Conservation (phyloP, 2,113 vertebrate species). For the Panurus biarmicus region DNA sequence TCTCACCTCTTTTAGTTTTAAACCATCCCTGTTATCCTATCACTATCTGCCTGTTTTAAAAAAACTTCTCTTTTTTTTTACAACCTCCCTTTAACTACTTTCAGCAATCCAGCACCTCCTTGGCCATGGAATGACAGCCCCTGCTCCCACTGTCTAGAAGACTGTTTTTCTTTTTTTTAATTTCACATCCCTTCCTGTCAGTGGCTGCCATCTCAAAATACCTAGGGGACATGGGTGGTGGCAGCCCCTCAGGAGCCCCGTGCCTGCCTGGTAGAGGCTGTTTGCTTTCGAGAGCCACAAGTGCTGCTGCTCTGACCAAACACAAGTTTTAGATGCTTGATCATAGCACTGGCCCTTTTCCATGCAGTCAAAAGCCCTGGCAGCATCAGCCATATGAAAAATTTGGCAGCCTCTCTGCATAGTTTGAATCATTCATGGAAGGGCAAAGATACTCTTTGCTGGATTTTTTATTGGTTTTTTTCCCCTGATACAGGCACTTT, state of each 20-base stretch:
- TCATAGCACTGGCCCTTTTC: not conserved
- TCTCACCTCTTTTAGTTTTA: not conserved
- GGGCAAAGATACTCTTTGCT: not conserved
- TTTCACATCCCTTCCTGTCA: not conserved
- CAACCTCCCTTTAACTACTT: not conserved
- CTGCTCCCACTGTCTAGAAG: not conserved
- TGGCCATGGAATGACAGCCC: not conserved
- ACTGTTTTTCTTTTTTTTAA: not conserved
- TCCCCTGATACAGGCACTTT: not conserved
- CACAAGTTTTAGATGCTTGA: not conserved
- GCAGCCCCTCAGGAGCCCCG: rapidly evolving
- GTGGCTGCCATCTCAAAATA: not conserved
- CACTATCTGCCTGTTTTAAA: not conserved
- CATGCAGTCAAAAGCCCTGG: not conserved
- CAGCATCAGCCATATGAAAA: not conserved
- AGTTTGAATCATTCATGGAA: not conserved
- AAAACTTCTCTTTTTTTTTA: not conserved
- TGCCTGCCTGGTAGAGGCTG: not conserved
- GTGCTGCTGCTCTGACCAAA: not conserved
- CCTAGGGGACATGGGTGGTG: too few species aligned
- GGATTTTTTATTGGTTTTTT: not conserved
- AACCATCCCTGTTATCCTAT: not conserved
- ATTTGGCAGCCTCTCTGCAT: not conserved
- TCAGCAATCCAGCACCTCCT: not conserved
- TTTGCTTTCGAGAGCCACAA: not conserved